Base-by-base conservation (phyloP, 2,113 vertebrate species). In the Pelmatolapia mariae region DNA sequence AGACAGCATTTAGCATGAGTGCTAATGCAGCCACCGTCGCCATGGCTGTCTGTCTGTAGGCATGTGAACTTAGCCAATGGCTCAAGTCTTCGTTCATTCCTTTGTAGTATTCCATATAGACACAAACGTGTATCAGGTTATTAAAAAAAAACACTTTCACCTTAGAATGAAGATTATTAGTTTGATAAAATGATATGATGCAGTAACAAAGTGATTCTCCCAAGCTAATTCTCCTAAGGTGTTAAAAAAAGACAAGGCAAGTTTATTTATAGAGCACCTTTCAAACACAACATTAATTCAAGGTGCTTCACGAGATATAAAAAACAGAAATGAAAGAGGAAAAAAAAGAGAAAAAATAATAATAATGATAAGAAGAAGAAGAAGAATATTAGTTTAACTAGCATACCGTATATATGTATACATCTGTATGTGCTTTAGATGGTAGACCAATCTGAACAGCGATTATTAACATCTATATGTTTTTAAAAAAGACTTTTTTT, bases 1-100 rank as follows among this genome's bases (percentile, higher is more conserved):
- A 87, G 66, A 82, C 81, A 83, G 53, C 84, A 82, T 89, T 88
- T 22, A 92, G 81, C 31, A 80, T 38, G 79, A 92, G 83, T 36
- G 81, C 89, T 87, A 89, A 81, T 78, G n/a, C 24, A 86, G 85
- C 45, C 83, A 38, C 83, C 18, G 16, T 73, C 76, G 29, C 57
- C 61, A 16, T 15, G 8, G 73, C 47, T 54, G 10, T 78, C 43
- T 31, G 61, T 71, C 87, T 92, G 85, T 26, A 68, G 81, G 81
- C 66, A 83, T 86, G 57, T 89, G 13, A 86, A 53, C 29, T n/a
- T 18, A 83, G 76, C 82, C 50, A 66, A 4, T 22, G 50, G 76
- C 13, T 81, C 2, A 31, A 47, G 54, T 19, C 56, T 59, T 24
- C 0, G 10, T 56, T 59, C n/a, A 3, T 66, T 7, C n/a, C 33